phyloP scores from a whole-genome alignment of 2,113 vertebrate species.

The Erinaceus europaeus region DNA sequence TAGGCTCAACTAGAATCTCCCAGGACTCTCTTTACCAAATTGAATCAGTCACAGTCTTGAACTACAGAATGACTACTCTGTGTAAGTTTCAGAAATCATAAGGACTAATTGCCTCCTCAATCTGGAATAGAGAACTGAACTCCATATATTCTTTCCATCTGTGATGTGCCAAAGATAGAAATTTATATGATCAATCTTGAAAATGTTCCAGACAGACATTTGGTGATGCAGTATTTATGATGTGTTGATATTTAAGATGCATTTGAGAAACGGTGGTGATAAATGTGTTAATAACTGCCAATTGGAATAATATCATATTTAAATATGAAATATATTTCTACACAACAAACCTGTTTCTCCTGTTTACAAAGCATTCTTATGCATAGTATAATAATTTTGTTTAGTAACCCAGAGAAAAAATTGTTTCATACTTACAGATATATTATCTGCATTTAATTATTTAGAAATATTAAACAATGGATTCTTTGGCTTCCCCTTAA shows the following conservation, averaged over 20 bases:
- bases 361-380: background rate
- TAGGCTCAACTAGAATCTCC: background rate
- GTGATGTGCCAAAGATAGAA: slow-evolving; percentile 13
- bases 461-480: background rate
- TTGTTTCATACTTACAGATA: background rate
- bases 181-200: slow-evolving; percentile 16
- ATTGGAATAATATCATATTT: slow-evolving; percentile 21
- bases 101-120: background rate
- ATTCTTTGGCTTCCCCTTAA: background rate
- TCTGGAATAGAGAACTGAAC: background rate
- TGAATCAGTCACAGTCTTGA: background rate
- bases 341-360: background rate
- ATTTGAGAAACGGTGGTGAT: background rate
- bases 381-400: background rate
- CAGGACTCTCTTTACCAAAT: background rate
- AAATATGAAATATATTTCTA: background rate
- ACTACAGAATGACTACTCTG: background rate
- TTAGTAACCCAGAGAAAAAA: slow-evolving; percentile 10
- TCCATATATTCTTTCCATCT: slow-evolving; percentile 27
- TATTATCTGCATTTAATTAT: background rate
- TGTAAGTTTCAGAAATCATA: background rate
- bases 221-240: slow-evolving; percentile 27
- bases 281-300: slow-evolving; percentile 7
- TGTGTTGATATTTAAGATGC: slow-evolving; percentile 27
- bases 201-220: slow-evolving; percentile 25